Evolutionary conservation across 2,888 invertebrate species (phyloP).

Genomic region (Teleogryllus oceanicus): DNA sequence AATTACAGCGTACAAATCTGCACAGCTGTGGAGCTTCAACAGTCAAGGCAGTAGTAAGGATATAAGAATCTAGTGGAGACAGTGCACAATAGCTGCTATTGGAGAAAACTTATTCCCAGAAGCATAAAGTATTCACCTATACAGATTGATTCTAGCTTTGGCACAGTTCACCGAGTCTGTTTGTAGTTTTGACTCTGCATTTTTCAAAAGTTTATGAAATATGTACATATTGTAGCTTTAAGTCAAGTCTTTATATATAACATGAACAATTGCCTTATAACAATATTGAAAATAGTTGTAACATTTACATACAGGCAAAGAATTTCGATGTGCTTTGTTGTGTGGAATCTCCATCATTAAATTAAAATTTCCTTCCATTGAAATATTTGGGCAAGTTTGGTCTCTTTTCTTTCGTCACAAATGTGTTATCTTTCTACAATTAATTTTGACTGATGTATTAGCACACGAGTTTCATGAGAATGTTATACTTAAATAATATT

Average conservation of each 20-base stretch:
- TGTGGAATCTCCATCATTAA: background rate
- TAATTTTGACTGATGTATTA: conserved; percentile 18
- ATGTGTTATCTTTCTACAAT: conserved; percentile 9
- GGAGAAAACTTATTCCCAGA: conserved; percentile 10
- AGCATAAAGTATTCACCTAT: conserved; percentile 18
- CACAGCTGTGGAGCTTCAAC: background rate
- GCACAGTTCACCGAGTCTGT: background rate
- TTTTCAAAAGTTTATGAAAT: conserved; percentile 10
- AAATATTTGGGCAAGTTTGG: conserved; percentile 19
- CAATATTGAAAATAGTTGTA: conserved; percentile 18
- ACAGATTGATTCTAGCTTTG: conserved; percentile 9
- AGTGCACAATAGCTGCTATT: conserved; percentile 9
- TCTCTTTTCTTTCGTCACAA: too few relatives aligned
- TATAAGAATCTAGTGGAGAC: conserved; percentile 7
- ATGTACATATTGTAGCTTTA: conserved; percentile 7
- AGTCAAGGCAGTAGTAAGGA: background rate
- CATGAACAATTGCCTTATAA: conserved; percentile 18
- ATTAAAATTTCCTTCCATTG: background rate
- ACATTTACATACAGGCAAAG: background rate
- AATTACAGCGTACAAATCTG: background rate
- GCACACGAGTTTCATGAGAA: background rate
- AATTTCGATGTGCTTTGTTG: conserved; percentile 1
- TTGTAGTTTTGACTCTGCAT: background rate
- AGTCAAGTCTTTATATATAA: conserved; percentile 9
- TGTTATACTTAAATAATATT: too few relatives aligned